These are phyloP conservation scores for Gambusia yucatana DNA, from an alignment of 2,797 vertebrate species.

Conservation along the genomic window DNA sequence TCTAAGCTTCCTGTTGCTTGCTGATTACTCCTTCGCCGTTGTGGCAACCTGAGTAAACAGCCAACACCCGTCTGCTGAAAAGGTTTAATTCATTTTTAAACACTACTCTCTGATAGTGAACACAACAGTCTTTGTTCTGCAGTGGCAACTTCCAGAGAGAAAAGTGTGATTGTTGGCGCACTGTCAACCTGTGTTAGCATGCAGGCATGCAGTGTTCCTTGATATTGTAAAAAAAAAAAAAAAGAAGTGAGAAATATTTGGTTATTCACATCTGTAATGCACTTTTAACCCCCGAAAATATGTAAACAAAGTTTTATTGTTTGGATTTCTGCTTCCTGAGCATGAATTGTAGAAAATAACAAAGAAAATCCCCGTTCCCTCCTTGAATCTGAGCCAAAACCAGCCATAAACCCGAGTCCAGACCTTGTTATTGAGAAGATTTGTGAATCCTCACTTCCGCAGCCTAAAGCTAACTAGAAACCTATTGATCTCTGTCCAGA, in stretches of 20 bases:
- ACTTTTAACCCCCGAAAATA: neutral
- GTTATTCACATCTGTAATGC: neutral
- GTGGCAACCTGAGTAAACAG: neutral
- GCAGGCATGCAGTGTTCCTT: neutral
- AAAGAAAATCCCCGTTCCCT: neutral
- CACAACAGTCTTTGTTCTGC: neutral
- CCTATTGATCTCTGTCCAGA: constrained; percentile 40
- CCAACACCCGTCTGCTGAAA: neutral
- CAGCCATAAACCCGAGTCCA: constrained; percentile 5
- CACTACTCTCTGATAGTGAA: neutral
- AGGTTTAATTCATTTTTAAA: neutral
- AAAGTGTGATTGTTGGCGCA: neutral
- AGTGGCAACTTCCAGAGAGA: neutral
- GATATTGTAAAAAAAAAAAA: neutral
- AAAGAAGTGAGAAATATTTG: neutral
- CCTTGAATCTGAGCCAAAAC: constrained; percentile 2
- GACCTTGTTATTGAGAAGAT: constrained; percentile 19
- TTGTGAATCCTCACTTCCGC: constrained; percentile 1
- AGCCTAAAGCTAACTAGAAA: neutral
- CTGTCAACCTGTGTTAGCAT: neutral
- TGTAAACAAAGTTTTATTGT: neutral
- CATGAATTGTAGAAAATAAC: neutral
- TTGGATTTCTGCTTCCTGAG: neutral
- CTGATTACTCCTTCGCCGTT: neutral
- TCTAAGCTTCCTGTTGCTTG: neutral